Evolutionary conservation across 2,797 vertebrate genomes (phyloP).

Genomic region (Danio tinwini): DNA sequence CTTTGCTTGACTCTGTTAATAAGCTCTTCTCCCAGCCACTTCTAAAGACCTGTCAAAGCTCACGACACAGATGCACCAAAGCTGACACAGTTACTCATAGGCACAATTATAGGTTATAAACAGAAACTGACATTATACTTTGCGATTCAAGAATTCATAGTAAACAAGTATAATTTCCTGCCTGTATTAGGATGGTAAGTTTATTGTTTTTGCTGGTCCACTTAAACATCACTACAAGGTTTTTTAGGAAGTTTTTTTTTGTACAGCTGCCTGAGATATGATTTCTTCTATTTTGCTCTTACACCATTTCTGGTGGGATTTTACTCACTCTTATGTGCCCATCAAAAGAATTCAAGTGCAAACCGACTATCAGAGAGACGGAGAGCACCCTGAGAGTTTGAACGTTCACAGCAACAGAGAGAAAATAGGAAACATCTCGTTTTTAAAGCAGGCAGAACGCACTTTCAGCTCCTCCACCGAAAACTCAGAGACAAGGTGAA

Average conservation of each 20-base stretch:
- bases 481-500: constrained; percentile 37
- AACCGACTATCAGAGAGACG: constrained; percentile 25
- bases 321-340: background rate
- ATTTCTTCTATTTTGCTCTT: background rate
- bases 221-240: no score
- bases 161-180: background rate
- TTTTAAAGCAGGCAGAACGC: constrained; percentile 7
- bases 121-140: constrained; percentile 6
- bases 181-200: background rate
- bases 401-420: constrained; percentile 18
- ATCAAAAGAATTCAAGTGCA: constrained; percentile 20
- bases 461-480: constrained; percentile 13
- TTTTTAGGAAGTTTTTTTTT: background rate
- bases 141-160: background rate
- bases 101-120: constrained; percentile 1
- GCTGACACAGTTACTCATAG: constrained; percentile 25
- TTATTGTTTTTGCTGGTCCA: background rate
- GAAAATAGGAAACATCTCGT: constrained; percentile 23
- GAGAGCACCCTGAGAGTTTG: constrained; percentile 35
- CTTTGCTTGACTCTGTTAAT: constrained; percentile 54
- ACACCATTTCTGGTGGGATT: background rate
- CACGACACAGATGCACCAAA: constrained; percentile 31
- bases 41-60: constrained; percentile 55
- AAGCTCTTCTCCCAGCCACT: constrained; percentile 65
- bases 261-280: background rate